Conservation (phyloP, 2,797 vertebrate genomes). For the Micropoecilia bifurca region DNA sequence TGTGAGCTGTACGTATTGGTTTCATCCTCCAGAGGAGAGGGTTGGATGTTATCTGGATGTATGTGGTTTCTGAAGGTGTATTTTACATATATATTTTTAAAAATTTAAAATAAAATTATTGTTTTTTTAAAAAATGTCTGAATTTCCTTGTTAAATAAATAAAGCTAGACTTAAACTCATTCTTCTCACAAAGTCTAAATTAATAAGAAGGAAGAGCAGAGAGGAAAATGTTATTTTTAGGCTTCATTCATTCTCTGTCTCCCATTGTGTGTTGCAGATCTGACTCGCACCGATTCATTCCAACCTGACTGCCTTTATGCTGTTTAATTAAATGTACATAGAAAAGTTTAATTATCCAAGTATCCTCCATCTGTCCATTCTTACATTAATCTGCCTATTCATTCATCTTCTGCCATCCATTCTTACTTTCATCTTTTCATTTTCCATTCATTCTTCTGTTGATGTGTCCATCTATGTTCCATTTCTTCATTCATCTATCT, state of each 20-base stretch:
- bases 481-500: background rate
- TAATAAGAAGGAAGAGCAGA: background rate
- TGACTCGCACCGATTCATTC: background rate
- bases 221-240: background rate
- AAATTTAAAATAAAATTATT: slow-evolving; percentile 58
- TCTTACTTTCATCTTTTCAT: background rate
- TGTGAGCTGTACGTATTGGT: slow-evolving; percentile 12
- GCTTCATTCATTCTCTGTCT: background rate
- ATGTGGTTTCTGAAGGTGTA: slow-evolving; percentile 20
- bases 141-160: background rate
- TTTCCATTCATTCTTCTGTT: background rate
- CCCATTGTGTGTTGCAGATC: background rate
- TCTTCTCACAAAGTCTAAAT: background rate
- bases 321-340: slow-evolving; percentile 1
- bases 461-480: background rate
- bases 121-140: slow-evolving; percentile 20
- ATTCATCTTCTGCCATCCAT: background rate
- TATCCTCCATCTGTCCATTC: no score
- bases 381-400: background rate
- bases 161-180: background rate
- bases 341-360: slow-evolving; percentile 1
- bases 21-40: slow-evolving; percentile 13
- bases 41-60: background rate
- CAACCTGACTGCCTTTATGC: background rate
- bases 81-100: slow-evolving; percentile 40